phyloP scores from a whole-genome alignment of 1,140 invertebrate genomes.

The Drosophila orosa region DNA sequence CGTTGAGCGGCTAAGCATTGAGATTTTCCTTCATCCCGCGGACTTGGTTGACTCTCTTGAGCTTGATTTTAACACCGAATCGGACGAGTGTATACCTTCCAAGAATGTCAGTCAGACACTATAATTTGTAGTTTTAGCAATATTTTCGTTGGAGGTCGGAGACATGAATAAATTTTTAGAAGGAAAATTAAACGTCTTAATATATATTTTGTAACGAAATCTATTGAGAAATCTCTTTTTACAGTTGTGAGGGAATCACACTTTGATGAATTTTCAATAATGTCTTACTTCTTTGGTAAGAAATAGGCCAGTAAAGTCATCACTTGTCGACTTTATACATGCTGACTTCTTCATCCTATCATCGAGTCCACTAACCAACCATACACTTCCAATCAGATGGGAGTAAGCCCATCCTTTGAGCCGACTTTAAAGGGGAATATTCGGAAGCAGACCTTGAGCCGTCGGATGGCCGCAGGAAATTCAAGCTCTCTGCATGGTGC shows the following conservation, averaged over 20 bases:
- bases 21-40: conserved; percentile 24
- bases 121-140: background rate
- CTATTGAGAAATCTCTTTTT: background rate
- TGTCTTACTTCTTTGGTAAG: no score
- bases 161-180: background rate
- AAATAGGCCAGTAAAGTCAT: background rate
- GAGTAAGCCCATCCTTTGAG: conserved; percentile 7
- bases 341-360: conserved; percentile 5
- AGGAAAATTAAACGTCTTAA: background rate
- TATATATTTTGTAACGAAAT: background rate
- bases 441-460: conserved; percentile 17
- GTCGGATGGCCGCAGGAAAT: conserved; percentile 42
- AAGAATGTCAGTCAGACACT: background rate
- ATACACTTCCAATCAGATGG: conserved; percentile 24
- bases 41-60: conserved; percentile 9
- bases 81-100: background rate
- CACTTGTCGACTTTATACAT: background rate
- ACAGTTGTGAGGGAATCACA: no score
- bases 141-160: background rate
- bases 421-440: conserved; percentile 28
- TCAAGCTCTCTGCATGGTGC: conserved; percentile 56
- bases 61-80: conserved; percentile 13
- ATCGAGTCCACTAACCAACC: background rate
- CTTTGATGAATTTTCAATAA: no score
- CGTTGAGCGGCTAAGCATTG: background rate